Conservation (phyloP, 1,140 invertebrate genomes). For the Pogonomyrmex californicus region DNA sequence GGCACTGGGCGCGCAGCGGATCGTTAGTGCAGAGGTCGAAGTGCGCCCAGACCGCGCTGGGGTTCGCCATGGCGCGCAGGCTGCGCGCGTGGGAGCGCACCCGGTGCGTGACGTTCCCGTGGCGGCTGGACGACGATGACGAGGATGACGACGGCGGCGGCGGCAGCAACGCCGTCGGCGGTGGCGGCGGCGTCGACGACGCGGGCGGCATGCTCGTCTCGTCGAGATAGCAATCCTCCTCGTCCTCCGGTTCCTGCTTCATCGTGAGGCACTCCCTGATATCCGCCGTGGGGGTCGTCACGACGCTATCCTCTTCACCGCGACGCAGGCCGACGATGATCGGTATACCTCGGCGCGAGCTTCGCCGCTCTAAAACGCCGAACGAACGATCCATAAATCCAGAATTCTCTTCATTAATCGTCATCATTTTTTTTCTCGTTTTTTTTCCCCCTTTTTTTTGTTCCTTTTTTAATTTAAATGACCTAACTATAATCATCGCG, state of each 20-base stretch:
- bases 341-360: not conserved
- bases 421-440: not conserved
- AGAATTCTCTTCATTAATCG: no score
- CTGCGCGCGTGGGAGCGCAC: conserved; percentile 85
- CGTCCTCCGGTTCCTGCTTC: conserved; percentile 85
- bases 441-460: no score
- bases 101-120: conserved; percentile 69
- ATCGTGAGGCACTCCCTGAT: conserved; percentile 69
- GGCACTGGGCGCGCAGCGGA: conserved; percentile 84
- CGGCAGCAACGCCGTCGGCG: conserved; percentile 60
- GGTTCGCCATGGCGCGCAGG: conserved; percentile 85
- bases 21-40: conserved; percentile 85
- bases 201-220: conserved; percentile 66
- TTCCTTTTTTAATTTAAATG: not conserved
- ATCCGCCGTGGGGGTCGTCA: conserved; percentile 50
- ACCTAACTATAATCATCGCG: not conserved
- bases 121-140: conserved; percentile 14
- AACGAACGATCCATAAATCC: not conserved
- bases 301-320: not conserved
- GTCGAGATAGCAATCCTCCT: conserved; percentile 81
- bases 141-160: conserved; percentile 24
- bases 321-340: not conserved
- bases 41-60: conserved; percentile 86
- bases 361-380: not conserved
- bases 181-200: conserved; percentile 53